Conservation (phyloP, 2,113 vertebrate species). For the Triplophysa siluroides region DNA sequence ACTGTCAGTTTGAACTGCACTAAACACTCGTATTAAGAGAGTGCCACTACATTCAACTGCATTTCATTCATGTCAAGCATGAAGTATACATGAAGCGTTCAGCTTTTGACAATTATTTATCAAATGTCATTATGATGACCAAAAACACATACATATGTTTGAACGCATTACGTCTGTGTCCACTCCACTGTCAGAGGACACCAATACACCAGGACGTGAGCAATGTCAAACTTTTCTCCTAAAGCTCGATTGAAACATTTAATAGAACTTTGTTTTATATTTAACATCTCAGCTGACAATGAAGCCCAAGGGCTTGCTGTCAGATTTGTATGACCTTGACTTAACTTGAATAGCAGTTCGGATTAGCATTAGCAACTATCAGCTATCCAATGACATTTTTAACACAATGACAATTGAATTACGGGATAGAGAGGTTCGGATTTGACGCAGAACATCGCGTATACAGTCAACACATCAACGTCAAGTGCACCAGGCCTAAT, state of each 20-base stretch:
- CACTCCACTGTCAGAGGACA: neutral
- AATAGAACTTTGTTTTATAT: neutral
- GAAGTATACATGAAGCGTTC: no score
- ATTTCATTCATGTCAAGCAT: neutral
- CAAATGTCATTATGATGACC: neutral
- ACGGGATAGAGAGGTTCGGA: neutral
- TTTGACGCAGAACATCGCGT: neutral
- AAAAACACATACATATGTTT: neutral
- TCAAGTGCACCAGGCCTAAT: constrained; percentile 21
- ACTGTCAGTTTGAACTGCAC: neutral
- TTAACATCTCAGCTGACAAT: neutral
- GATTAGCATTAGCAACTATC: constrained; percentile 42
- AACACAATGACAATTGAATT: neutral
- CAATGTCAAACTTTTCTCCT: neutral
- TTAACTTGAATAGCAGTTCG: constrained; percentile 10
- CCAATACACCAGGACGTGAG: neutral
- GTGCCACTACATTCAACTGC: neutral
- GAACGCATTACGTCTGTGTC: neutral
- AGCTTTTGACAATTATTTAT: neutral
- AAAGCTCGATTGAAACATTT: neutral
- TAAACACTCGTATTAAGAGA: neutral
- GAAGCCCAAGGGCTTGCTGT: neutral
- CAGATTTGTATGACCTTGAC: constrained; percentile 52
- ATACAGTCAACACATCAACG: neutral
- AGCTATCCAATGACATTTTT: neutral